These are phyloP conservation scores for Caenorhabditis becei DNA, from an alignment of 2,888 invertebrate genomes.

Conservation along the genomic window DNA sequence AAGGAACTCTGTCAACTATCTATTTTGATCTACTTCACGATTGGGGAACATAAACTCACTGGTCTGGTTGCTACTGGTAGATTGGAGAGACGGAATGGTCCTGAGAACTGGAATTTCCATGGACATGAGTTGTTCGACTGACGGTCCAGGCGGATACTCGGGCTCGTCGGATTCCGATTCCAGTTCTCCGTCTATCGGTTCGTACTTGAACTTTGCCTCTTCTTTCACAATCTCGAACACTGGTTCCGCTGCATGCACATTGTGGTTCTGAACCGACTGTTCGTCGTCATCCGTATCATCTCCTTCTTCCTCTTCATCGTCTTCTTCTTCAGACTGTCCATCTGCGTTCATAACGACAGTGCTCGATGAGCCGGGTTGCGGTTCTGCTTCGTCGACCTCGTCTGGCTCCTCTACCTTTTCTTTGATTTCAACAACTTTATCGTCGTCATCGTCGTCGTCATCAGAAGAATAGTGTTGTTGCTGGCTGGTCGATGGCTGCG, in stretches of 20 bases:
- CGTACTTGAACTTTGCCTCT: background rate
- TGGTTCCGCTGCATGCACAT: background rate
- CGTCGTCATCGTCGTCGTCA: no score
- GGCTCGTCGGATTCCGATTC: constrained; percentile 24
- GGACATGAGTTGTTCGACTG: background rate
- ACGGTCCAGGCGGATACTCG: constrained; percentile 7
- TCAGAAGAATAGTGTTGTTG: no score
- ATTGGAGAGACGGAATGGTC: background rate
- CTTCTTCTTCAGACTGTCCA: background rate
- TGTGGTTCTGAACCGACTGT: no score
- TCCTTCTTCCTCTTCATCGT: constrained; percentile 9
- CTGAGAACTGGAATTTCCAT: background rate
- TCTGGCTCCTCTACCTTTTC: background rate
- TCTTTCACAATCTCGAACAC: background rate
- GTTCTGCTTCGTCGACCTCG: background rate
- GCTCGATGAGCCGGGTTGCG: no score
- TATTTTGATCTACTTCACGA: no score
- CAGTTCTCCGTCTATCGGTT: background rate
- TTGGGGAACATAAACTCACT: no score
- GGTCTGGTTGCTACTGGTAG: no score
- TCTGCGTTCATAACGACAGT: no score
- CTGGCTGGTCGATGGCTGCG: no score
- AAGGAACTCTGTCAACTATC: no score
- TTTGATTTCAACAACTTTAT: no score
- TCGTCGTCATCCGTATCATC: background rate